These are phyloP conservation scores for Acleris emargana DNA, from an alignment of 2,888 invertebrate genomes.

Conservation along the genomic window DNA sequence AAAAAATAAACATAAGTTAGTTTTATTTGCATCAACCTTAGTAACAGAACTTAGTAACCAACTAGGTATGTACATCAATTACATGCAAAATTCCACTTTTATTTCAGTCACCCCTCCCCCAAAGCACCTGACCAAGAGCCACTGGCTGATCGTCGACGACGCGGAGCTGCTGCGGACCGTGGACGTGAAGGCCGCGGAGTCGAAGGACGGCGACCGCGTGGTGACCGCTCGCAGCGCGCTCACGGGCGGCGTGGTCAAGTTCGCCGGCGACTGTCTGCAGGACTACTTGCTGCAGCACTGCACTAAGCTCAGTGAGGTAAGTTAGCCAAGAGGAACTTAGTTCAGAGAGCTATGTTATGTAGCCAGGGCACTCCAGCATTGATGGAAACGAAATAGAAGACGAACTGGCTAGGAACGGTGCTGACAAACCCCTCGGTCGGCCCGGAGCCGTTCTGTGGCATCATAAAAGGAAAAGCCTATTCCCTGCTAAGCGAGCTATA, in stretches of 20 bases:
- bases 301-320: slow-evolving; percentile 79
- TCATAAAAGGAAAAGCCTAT: too few species aligned
- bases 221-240: slow-evolving; percentile 64
- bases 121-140: slow-evolving; percentile 66
- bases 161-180: slow-evolving; percentile 47
- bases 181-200: slow-evolving; percentile 45
- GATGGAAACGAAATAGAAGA: too few species aligned
- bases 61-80: not conserved
- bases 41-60: too few species aligned
- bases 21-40: too few species aligned
- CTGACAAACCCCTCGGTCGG: too few species aligned
- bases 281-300: slow-evolving; percentile 78
- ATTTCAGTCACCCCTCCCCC: slow-evolving; percentile 57
- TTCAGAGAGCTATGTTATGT: too few species aligned
- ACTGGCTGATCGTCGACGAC: slow-evolving; percentile 67
- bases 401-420: too few species aligned
- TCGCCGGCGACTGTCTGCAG: slow-evolving; percentile 74
- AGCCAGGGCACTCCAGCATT: too few species aligned
- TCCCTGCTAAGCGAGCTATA: too few species aligned
- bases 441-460: too few species aligned
- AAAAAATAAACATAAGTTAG: too few species aligned
- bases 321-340: slow-evolving; percentile 35
- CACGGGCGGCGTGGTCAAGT: slow-evolving; percentile 68
- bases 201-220: slow-evolving; percentile 52
- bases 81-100: not conserved